Conservation (phyloP, 2,888 invertebrate species). For the Drosophila multiciliata region DNA sequence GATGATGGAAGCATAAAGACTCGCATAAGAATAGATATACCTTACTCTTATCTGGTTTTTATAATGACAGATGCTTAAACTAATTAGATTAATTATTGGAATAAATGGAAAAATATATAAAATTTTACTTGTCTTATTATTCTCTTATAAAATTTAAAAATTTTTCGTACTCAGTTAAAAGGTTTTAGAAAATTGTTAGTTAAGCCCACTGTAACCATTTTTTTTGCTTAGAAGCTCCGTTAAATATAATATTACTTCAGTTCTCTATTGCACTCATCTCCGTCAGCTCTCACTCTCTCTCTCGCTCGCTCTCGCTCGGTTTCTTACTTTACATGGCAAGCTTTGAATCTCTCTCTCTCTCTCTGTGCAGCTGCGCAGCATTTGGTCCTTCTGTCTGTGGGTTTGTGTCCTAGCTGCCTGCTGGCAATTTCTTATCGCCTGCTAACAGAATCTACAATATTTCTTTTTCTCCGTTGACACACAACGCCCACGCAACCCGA, state of each 20-base stretch:
- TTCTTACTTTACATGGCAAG: background rate
- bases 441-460: conserved; percentile 80
- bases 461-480: conserved; percentile 81
- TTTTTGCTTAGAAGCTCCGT: conserved; percentile 6
- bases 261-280: background rate
- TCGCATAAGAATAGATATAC: too few species aligned
- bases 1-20: too few species aligned
- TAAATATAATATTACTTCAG: background rate
- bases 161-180: background rate
- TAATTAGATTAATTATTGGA: background rate
- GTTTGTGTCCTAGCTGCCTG: background rate
- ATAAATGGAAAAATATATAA: background rate
- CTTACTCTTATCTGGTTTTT: background rate
- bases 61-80: background rate
- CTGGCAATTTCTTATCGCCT: conserved; percentile 69
- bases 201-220: background rate
- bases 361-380: conserved; percentile 61
- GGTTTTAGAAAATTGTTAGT: background rate
- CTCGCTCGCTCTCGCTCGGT: background rate
- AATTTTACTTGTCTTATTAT: accelerated
- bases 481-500: conserved; percentile 80
- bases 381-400: conserved; percentile 14
- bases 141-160: background rate
- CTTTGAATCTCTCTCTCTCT: conserved; percentile 6
- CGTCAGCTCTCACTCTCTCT: background rate